Percentiles rank a stretch among this genome's conserved stretches.
Evolutionary conservation across 2,113 vertebrate species (phyloP).

Genomic region (Myotis lucifugus): DNA sequence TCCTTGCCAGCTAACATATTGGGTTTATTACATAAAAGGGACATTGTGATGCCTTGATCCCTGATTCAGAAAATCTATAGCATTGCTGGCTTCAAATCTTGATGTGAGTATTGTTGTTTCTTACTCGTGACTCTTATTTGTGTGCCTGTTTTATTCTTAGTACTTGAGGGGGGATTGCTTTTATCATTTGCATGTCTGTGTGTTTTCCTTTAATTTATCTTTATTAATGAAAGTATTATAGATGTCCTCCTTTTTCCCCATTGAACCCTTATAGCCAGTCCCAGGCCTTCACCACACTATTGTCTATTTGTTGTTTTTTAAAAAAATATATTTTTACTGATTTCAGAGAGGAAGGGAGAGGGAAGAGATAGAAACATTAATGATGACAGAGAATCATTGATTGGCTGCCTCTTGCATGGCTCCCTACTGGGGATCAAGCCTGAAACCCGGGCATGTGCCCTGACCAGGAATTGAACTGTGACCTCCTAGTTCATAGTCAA

Average conservation of each 20-base stretch:
- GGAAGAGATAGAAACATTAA: background rate
- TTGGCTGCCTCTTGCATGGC: background rate
- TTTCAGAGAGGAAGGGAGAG: background rate
- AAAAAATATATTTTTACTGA: background rate
- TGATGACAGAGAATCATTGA: background rate
- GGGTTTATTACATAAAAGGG: conserved; percentile 57
- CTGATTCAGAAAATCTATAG: conserved; percentile 8
- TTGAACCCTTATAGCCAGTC: no score
- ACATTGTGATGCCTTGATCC: background rate
- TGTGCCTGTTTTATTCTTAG: background rate
- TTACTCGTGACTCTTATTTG: conserved; percentile 10
- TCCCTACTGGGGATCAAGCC: background rate
- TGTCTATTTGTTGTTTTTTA: background rate
- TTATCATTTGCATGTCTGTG: background rate
- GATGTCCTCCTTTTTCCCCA: no score
- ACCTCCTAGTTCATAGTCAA: background rate
- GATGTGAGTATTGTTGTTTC: background rate
- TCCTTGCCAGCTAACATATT: conserved; percentile 35
- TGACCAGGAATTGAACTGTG: background rate
- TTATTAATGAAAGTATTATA: no score
- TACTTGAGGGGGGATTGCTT: background rate
- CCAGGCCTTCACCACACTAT: no score
- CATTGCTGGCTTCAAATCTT: background rate
- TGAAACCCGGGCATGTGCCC: background rate
- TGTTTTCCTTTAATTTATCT: background rate